phyloP scores from a whole-genome alignment of 2,797 vertebrate species.

The Xenops minutus region DNA sequence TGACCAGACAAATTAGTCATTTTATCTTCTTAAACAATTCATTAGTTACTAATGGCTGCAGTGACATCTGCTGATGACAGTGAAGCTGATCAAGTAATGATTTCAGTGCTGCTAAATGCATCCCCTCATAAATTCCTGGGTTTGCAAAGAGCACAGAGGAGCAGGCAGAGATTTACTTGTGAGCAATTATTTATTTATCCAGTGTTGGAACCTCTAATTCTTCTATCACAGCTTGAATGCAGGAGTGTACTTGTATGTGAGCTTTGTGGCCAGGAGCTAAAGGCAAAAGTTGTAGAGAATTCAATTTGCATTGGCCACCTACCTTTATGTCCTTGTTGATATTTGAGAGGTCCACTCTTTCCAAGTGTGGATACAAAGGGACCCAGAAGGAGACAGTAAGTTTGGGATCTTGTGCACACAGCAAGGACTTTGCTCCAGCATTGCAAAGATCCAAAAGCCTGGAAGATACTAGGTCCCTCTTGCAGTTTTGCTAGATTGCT shows the following conservation, averaged over 20 bases:
- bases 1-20: conserved; percentile 74
- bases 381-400: background rate
- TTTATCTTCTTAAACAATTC: conserved; percentile 72
- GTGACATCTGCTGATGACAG: conserved; percentile 77
- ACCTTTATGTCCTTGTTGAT: background rate
- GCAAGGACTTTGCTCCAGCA: background rate
- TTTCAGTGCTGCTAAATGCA: conserved; percentile 68
- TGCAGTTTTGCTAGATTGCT: background rate
- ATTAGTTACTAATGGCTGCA: conserved; percentile 75
- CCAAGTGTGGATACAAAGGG: background rate
- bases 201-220: background rate
- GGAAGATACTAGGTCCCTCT: background rate
- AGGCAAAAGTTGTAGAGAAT: background rate
- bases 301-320: background rate
- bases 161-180: background rate
- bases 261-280: background rate
- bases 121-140: conserved; percentile 17
- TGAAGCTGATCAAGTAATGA: conserved; percentile 67
- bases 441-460: background rate
- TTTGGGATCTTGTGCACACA: background rate
- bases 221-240: background rate
- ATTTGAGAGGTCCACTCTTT: background rate
- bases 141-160: background rate
- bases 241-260: background rate
- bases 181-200: background rate